Base-by-base conservation (phyloP, 1,140 invertebrate genomes). In the Conus ventricosus region DNA sequence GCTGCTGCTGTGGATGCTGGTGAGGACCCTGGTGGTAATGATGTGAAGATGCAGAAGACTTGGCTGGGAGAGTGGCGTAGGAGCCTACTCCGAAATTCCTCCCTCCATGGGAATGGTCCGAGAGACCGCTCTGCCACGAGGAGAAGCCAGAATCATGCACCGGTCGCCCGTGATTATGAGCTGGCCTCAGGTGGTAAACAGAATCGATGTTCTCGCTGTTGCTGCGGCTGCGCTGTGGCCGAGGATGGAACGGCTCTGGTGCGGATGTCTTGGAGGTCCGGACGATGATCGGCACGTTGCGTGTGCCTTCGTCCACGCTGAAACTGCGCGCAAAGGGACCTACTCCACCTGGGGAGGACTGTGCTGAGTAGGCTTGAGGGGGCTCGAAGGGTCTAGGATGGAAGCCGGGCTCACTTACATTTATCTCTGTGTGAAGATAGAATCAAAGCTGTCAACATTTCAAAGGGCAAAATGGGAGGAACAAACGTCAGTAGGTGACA, bases 1-100 rank as follows among this genome's bases (percentile, higher is more conserved):
- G 82, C 39, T 78, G 86, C 8, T 88, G 55, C 7, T 67, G 87
- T 6, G n/a, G 51, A 17, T 81, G 80, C 8, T 81, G 80, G 17
- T 60, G 57, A 60, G 57, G 57, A 60, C 8, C 57, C 15, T 39
- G 39, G 39, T 63, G 85, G 63, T 71, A 27, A 54, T 87, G 39
- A n/a, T 54, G 86, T 23, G 80, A 80, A 3, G 63, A 85, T 13
- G 60, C 17, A 23, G 84, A 85, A 13, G 85, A 57, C 85, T 91
- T 92, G 27, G 90, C 78, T n/a, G 92, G 92, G 17, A 93, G 89
- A 55, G 92, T 92, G 54, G 88, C 85, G 84, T 92, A 93, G 13
- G 92, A 91, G 17, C 92, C 92, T 83, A 90, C 90, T 80, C 89
- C 91, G 55, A 90, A 91, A 86, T 91, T 87, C 87, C 85, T 89